Evolutionary conservation across 2,888 invertebrate genomes (phyloP), one percentile per base, ranked within the genome.

Genomic region (Cloeon dipterum): DNA sequence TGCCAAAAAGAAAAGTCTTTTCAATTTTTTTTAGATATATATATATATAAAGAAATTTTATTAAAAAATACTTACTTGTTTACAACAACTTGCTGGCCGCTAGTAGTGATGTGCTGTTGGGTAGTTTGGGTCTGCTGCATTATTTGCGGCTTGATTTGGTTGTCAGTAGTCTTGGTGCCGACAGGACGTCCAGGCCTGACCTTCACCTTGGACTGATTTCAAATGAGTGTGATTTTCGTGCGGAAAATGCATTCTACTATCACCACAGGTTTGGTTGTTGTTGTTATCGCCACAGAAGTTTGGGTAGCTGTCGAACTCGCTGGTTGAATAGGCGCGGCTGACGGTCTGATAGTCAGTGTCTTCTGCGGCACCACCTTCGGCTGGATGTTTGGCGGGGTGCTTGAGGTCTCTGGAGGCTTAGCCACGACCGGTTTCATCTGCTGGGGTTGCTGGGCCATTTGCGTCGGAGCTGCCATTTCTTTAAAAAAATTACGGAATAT

Each of bases 271-370:
- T 53, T 45, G 55, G 52, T 39, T 63, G 60, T 41, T n/a, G n/a
- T n/a, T 40, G 14, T 39, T 40, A 14, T 54, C 56, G n/a, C n/a
- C n/a, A n/a, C n/a, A n/a, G n/a, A n/a, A 1, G 85, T 85, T 56
- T 85, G 85, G 0, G 85, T 85, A 5, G 83, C 82, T 10, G 85
- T 83, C 0, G 81, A 81, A 46, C 79, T 74, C 4, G 63, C 78
- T 0, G 83, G 81, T 35, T 83, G 63, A 43, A 78, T 70, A 46
- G n/a, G n/a, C n/a, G 65, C 59, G 47, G 55, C 53, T 57, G 57
- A 58, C 55, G 77, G 75, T 44, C 75, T 50, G 38, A 77, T 73
- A 49, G 63, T 66, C 26, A 66, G 51, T 5, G 13, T 29, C 4
- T 63, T 58, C 0, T 65, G 56, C 17, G 61, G 55, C 17, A 56